Conservation (phyloP, 2,113 vertebrate species). For the Solea senegalensis region DNA sequence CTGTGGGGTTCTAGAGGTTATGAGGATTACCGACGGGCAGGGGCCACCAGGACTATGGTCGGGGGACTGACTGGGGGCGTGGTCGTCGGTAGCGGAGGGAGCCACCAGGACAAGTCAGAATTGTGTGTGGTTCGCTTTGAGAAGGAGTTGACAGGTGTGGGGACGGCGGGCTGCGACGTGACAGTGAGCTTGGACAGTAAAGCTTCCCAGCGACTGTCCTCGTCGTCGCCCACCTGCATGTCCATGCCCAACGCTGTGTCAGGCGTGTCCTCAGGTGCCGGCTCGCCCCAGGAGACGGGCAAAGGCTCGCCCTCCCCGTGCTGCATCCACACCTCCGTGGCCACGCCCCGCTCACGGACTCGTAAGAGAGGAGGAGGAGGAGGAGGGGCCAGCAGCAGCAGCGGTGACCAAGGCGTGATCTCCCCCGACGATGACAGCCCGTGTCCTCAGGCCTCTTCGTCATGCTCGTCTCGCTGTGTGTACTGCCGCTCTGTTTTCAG, state of each 20-base stretch:
- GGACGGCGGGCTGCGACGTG: constrained; percentile 79
- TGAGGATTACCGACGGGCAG: constrained; percentile 89
- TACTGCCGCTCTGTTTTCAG: constrained; percentile 93
- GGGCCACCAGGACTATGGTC: constrained; percentile 81
- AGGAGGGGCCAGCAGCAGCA: constrained; percentile 63
- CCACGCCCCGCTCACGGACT: constrained; percentile 82
- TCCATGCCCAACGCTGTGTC: constrained; percentile 75
- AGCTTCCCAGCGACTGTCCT: constrained; percentile 75
- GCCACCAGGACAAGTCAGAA: constrained; percentile 80
- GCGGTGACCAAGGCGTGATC: constrained; percentile 67
- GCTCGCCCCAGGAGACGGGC: constrained; percentile 80
- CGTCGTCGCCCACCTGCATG: constrained; percentile 79
- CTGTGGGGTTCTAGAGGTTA: constrained; percentile 89
- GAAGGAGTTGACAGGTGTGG: constrained; percentile 81
- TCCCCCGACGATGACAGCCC: constrained; percentile 84
- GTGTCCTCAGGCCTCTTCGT: constrained; percentile 80
- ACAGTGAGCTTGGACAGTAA: constrained; percentile 81
- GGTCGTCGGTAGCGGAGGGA: constrained; percentile 74
- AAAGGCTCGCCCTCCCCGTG: constrained; percentile 82
- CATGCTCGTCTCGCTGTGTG: constrained; percentile 87
- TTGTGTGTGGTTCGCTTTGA: constrained; percentile 87
- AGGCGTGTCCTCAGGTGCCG: constrained; percentile 72
- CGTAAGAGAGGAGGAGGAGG: constrained; percentile 81
- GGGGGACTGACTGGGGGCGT: constrained; percentile 83
- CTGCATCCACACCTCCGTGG: constrained; percentile 84